These are phyloP conservation scores for Botia almorhae DNA, from an alignment of 2,797 vertebrate genomes.

Conservation along the genomic window DNA sequence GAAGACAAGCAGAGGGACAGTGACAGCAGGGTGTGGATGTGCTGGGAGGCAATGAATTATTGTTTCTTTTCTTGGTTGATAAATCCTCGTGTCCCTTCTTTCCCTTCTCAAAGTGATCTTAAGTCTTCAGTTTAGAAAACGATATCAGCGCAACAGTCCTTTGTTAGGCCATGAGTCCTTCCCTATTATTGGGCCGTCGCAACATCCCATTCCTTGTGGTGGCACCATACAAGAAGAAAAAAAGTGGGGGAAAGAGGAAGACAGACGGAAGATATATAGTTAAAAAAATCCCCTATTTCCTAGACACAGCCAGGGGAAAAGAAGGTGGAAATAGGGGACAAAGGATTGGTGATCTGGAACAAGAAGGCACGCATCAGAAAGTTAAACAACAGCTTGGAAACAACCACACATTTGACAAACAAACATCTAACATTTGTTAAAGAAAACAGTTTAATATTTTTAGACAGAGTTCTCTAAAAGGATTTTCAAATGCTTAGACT, in stretches of 20 bases:
- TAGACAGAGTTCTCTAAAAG: too few relatives aligned
- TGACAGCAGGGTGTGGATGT: constrained; percentile 47
- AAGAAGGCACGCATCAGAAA: neutral
- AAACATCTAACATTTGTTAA: too few relatives aligned
- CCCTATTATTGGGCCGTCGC: constrained; percentile 65
- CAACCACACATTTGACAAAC: neutral
- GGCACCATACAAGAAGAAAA: constrained; percentile 70
- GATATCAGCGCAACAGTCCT: constrained; percentile 68
- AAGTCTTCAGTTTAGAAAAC: constrained; percentile 68
- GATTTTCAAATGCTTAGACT: too few relatives aligned
- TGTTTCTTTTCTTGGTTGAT: constrained; percentile 64
- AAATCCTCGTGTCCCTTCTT: constrained; percentile 66
- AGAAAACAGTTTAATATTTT: too few relatives aligned
- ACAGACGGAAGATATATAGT: constrained; percentile 6
- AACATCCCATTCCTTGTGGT: constrained; percentile 70
- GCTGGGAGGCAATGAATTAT: constrained; percentile 67
- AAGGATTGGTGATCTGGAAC: constrained; percentile 45
- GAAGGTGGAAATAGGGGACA: constrained; percentile 18
- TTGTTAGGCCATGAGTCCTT: constrained; percentile 70
- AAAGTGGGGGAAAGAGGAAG: constrained; percentile 56
- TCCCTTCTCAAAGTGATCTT: constrained; percentile 65
- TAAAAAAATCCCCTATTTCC: constrained; percentile 4
- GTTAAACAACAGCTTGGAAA: neutral
- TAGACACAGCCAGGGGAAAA: constrained; percentile 8
- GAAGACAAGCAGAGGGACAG: constrained; percentile 51